A percentile compares a stretch with the other conserved stretches of the same genome.
These are phyloP conservation scores for Oncopeltus fasciatus DNA, from an alignment of 1,140 invertebrate genomes.

Conservation along the genomic window DNA sequence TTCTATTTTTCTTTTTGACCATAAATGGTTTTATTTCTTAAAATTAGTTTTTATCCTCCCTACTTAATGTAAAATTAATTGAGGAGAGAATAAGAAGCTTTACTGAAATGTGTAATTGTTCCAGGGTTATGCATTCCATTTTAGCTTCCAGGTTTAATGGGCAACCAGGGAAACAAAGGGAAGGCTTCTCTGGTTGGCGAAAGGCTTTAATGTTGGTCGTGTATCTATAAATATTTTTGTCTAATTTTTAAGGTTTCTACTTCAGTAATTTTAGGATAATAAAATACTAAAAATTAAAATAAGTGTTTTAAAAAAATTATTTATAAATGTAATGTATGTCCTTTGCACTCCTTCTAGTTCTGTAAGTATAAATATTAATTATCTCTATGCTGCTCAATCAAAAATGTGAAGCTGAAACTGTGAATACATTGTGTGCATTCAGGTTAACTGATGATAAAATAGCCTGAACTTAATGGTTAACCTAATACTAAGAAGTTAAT, in stretches of 20 bases:
- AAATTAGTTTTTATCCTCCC: not conserved
- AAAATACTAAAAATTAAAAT: not conserved
- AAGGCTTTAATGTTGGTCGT: not conserved
- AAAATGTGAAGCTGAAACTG: conserved; percentile 15
- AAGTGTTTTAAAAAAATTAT: too few relatives aligned
- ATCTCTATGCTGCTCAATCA: conserved; percentile 13
- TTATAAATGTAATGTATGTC: too few relatives aligned
- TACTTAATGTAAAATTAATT: not conserved
- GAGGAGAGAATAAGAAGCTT: not conserved
- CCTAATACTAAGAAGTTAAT: not conserved
- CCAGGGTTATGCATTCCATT: conserved; percentile 10
- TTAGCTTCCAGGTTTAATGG: not conserved
- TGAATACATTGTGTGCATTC: conserved; percentile 12
- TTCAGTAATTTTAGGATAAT: not conserved
- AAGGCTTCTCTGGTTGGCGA: conserved; percentile 15
- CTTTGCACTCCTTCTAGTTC: not conserved
- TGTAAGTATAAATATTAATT: not conserved
- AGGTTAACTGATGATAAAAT: not conserved
- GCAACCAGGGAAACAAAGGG: conserved; percentile 17
- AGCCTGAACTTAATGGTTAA: not conserved
- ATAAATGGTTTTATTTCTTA: not conserved
- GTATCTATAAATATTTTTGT: not conserved
- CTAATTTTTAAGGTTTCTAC: not conserved
- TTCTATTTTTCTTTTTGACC: not conserved
- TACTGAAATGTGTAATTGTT: conserved; percentile 8